Conservation (phyloP, 2,113 vertebrate genomes). For the Tetrao urogallus region DNA sequence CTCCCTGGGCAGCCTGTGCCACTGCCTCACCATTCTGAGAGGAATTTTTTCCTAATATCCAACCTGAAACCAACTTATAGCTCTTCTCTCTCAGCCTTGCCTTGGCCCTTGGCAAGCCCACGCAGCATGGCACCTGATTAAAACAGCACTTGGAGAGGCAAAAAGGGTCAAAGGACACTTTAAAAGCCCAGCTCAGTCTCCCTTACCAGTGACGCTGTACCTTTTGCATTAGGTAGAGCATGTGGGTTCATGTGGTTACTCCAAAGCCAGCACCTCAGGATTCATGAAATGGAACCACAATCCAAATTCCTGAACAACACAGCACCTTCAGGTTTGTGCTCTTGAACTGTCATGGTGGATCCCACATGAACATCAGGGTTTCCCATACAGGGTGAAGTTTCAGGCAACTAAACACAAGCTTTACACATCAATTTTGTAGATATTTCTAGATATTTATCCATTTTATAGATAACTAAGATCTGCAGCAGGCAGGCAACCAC, state of each 20-base stretch:
- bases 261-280: not conserved
- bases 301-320: not conserved
- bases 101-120: not conserved
- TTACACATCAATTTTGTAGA: too few relatives aligned
- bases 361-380: too few relatives aligned
- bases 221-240: not conserved
- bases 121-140: not conserved
- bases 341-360: too few relatives aligned
- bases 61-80: not conserved
- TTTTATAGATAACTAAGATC: too few relatives aligned
- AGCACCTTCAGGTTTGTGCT: not conserved
- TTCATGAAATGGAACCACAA: not conserved
- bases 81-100: not conserved
- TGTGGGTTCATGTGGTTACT: not conserved
- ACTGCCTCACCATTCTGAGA: too few relatives aligned
- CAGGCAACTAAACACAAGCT: too few relatives aligned
- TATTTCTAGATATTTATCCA: too few relatives aligned
- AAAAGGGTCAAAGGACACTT: not conserved
- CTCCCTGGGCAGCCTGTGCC: too few relatives aligned
- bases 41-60: too few relatives aligned
- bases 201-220: accelerated
- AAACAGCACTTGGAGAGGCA: not conserved
- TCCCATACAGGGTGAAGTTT: too few relatives aligned
- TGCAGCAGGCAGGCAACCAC: not conserved
- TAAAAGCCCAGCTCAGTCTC: not conserved